Evolutionary conservation across 1,140 invertebrate genomes (phyloP).

Genomic region (Drosophila burlai): DNA sequence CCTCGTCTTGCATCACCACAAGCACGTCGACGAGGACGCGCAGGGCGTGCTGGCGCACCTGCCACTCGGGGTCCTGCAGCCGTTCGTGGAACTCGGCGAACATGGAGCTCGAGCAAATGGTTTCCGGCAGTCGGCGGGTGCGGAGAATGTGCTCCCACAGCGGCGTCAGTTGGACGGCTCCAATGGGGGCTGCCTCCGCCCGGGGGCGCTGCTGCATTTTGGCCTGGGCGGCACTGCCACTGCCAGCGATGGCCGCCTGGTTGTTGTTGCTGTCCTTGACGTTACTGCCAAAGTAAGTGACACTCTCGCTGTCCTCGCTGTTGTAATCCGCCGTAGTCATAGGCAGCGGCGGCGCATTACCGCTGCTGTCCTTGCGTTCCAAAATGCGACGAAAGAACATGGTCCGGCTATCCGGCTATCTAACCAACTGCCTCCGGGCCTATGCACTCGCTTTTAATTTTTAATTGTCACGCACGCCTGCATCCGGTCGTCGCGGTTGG

Average conservation of each 20-base stretch:
- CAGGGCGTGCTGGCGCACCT: slow-evolving; percentile 91
- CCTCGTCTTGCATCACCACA: slow-evolving; percentile 88
- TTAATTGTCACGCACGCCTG: slow-evolving; percentile 67
- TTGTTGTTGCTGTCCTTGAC: slow-evolving; percentile 58
- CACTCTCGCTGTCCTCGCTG: slow-evolving; percentile 50
- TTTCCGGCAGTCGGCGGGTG: slow-evolving; percentile 87
- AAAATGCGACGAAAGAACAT: slow-evolving; percentile 82
- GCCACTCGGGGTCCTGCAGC: slow-evolving; percentile 92
- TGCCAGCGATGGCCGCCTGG: slow-evolving; percentile 20
- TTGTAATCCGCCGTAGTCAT: slow-evolving; percentile 16
- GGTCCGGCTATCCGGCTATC: slow-evolving; percentile 43
- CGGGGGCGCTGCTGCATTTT: slow-evolving; percentile 57
- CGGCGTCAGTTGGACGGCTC: slow-evolving; percentile 88
- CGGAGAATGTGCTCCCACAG: slow-evolving; percentile 91
- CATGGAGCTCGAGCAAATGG: slow-evolving; percentile 88
- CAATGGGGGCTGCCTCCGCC: slow-evolving; percentile 25
- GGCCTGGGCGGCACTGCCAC: neutral
- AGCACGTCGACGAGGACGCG: slow-evolving; percentile 91
- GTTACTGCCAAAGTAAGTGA: slow-evolving; percentile 34
- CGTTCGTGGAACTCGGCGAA: slow-evolving; percentile 90
- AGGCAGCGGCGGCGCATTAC: slow-evolving; percentile 4
- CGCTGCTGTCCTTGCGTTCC: slow-evolving; percentile 57
- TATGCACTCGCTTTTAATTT: slow-evolving; percentile 63
- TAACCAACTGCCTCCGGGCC: slow-evolving; percentile 32
- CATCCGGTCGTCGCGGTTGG: slow-evolving; percentile 49